Evolutionary conservation across 1,140 invertebrate genomes (phyloP).

Genomic region (Zaprionus taronus): DNA sequence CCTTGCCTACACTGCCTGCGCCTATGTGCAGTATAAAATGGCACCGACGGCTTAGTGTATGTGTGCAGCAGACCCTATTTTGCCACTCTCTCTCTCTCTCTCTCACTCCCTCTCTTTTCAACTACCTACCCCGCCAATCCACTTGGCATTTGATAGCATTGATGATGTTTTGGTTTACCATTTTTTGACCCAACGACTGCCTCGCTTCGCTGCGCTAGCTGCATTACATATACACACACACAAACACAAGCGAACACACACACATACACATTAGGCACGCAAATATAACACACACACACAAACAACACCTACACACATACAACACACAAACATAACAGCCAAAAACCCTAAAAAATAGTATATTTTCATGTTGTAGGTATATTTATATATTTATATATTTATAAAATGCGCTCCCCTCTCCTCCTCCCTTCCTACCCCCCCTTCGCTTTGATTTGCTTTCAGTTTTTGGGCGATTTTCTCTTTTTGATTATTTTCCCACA

Average conservation of each 20-base stretch:
- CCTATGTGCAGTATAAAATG: constrained; percentile 17
- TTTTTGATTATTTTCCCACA: constrained; percentile 33
- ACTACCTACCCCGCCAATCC: neutral
- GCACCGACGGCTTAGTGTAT: constrained; percentile 26
- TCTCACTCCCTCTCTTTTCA: neutral
- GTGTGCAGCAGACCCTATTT: constrained; percentile 2
- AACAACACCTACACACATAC: constrained; percentile 1
- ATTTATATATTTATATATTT: constrained; percentile 38
- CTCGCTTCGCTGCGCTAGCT: constrained; percentile 1
- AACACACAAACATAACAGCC: neutral
- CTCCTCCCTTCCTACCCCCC: neutral
- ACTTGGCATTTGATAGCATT: constrained; percentile 44
- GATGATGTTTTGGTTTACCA: constrained; percentile 50
- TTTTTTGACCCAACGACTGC: constrained; percentile 28
- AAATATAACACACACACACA: neutral
- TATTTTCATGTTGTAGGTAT: constrained; percentile 4
- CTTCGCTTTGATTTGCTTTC: constrained; percentile 22
- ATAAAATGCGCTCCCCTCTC: constrained; percentile 6
- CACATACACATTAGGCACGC: neutral
- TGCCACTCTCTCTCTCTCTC: too few relatives aligned
- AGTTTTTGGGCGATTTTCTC: constrained; percentile 8
- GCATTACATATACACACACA: constrained; percentile 19
- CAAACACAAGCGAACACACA: neutral
- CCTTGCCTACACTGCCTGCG: neutral
- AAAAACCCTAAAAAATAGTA: constrained; percentile 11